A percentile compares a stretch with the other conserved stretches of the same genome.
Conservation (phyloP, 2,797 vertebrate genomes). For the Sciurus carolinensis region DNA sequence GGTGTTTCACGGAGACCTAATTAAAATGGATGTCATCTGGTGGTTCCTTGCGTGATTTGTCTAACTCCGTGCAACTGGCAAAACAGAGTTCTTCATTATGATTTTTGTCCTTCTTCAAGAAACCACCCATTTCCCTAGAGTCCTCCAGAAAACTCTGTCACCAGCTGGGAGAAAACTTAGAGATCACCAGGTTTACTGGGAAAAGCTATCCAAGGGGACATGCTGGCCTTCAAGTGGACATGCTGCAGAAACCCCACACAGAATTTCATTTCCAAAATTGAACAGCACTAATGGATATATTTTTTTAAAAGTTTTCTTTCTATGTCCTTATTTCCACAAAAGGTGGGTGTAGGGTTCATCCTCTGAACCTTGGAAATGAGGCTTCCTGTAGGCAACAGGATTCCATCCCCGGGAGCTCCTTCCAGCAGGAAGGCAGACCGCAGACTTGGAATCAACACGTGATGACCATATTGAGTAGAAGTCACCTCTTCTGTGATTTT, state of each 20-base stretch:
- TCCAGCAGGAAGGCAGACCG: neutral
- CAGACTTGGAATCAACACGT: neutral
- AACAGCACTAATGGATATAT: neutral
- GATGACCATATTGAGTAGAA: neutral
- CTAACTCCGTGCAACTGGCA: conserved; percentile 31
- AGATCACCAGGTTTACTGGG: neutral
- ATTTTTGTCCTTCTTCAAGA: conserved; percentile 24
- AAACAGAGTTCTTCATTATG: conserved; percentile 21
- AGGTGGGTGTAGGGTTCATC: neutral
- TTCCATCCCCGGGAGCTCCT: neutral
- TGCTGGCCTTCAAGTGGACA: neutral
- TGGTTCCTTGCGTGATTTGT: conserved; percentile 36
- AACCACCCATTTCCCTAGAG: neutral
- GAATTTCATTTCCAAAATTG: neutral
- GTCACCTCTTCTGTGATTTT: neutral
- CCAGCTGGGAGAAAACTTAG: neutral
- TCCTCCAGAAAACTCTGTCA: neutral
- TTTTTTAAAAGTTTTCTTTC: neutral
- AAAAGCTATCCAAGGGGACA: too few relatives aligned
- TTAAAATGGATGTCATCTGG: conserved; percentile 20
- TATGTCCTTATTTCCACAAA: neutral
- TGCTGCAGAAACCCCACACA: rapidly evolving
- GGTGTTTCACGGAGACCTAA: conserved; percentile 38
- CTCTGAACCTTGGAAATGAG: neutral
- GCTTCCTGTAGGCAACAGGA: neutral